Percentiles rank a stretch among this genome's conserved stretches.
Conservation (phyloP, 2,113 vertebrate species). For the Eira barbara region DNA sequence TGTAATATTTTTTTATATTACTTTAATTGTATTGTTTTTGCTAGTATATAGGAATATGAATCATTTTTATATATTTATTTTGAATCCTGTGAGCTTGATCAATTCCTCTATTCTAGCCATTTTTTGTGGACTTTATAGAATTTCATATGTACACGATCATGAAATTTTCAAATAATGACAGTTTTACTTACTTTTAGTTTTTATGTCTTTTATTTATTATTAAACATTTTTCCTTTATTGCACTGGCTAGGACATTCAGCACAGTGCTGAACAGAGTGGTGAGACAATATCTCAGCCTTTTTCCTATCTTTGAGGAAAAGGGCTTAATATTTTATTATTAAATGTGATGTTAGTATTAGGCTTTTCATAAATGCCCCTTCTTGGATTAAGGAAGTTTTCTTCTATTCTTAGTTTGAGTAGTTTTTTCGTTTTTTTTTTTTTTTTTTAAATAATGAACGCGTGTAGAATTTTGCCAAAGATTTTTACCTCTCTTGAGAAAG, state of each 20-base stretch:
- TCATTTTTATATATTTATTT: neutral
- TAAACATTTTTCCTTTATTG: neutral
- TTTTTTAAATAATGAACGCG: neutral
- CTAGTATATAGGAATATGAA: neutral
- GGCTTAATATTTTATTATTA: neutral
- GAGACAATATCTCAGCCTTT: neutral
- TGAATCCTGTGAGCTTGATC: neutral
- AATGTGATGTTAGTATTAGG: neutral
- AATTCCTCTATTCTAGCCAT: neutral
- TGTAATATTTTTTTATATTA: neutral
- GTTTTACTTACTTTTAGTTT: neutral
- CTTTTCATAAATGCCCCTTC: neutral
- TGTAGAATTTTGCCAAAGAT: neutral
- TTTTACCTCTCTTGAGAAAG: neutral
- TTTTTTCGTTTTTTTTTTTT: neutral
- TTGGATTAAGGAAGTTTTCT: neutral
- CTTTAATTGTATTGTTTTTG: neutral
- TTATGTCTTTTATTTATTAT: neutral
- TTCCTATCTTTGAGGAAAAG: neutral
- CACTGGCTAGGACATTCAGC: neutral
- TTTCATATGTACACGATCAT: neutral
- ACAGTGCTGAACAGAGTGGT: neutral
- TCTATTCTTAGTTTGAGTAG: neutral
- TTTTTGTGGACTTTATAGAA: neutral
- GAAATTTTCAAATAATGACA: neutral